Base-by-base conservation (phyloP, 1,140 invertebrate species). In the Batillaria attramentaria region DNA sequence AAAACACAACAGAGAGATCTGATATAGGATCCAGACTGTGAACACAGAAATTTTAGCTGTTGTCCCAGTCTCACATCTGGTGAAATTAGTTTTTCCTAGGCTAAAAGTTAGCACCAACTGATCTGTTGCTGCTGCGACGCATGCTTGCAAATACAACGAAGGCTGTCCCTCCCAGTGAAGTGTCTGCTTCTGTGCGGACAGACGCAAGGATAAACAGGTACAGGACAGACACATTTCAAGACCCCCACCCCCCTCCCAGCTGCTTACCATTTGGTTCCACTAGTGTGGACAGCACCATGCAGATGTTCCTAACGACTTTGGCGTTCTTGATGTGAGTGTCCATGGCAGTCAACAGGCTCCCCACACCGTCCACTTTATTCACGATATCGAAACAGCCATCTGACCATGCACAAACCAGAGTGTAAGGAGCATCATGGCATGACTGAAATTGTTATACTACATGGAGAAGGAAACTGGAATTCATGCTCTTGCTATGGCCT, bases 301-400 rank as follows among this genome's bases (percentile, higher is more conserved):
- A 90, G 35, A 82, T 83, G 78, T 90, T 90, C 81, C 88, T 89
- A 1, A 90, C 86, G 24, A 90, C 87, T 72, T 90, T 89, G n/a
- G 87, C 80, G 41, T 87, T 85, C 77, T 84, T 85, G 18, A 73
- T 81, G 66, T 90, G 89, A 10, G 65, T 84, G 3, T 81, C 76
- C 72, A 90, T 84, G 35, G 88, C 88, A 18, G 43, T 41, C 8
- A 90, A 78, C 13, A 90, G 76, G 16, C 81, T 77, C 8, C 83
- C 86, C 4, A 89, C 87, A 76, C 84, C 86, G 43, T 90, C 87
- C 57, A 86, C 72, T 28, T 89, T 84, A 66, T 83, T 85, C 31
- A 88, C 80, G n/a, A 69, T 69, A 6, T 84, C 82, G 37, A 88
- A 81, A 54, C 85, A 87, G 66, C 85, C 83, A 77, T 90, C 89